A percentile compares a stretch with the other conserved stretches of the same genome.
These are phyloP conservation scores for Dicrurus megarhynchus DNA, from an alignment of 2,113 vertebrate genomes.

Conservation along the genomic window DNA sequence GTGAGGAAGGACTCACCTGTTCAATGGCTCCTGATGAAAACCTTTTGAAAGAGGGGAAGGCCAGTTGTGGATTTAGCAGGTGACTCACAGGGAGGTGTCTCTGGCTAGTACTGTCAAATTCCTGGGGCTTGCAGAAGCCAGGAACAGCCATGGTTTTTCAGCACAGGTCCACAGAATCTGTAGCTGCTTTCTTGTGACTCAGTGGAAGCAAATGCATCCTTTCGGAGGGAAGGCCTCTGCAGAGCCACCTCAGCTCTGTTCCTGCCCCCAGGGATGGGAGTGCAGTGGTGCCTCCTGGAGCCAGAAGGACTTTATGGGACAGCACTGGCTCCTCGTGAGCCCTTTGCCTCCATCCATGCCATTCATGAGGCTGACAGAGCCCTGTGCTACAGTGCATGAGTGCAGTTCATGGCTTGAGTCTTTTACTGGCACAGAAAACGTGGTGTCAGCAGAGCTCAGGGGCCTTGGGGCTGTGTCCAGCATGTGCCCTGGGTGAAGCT, in stretches of 20 bases:
- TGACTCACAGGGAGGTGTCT: not conserved
- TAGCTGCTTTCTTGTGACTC: not conserved
- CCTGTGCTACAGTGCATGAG: accelerated
- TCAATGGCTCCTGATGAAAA: not conserved
- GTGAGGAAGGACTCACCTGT: not conserved
- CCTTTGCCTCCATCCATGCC: not conserved
- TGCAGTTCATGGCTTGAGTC: not conserved
- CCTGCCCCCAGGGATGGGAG: not conserved
- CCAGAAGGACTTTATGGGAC: not conserved
- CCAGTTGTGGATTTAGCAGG: not conserved
- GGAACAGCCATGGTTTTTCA: not conserved
- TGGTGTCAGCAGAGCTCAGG: not conserved
- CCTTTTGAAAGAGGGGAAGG: not conserved
- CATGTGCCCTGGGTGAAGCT: not conserved
- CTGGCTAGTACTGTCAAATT: not conserved
- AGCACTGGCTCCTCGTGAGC: not conserved
- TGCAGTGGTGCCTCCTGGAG: not conserved
- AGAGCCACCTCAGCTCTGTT: not conserved
- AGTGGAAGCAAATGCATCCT: not conserved
- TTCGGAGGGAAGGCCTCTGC: not conserved
- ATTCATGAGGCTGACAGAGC: accelerated
- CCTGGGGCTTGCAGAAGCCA: not conserved
- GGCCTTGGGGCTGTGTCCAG: not conserved
- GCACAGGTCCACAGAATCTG: not conserved
- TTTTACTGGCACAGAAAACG: not conserved